phyloP scores from a whole-genome alignment of 2,888 invertebrate species.

The Drosophila pseudotakahashii region DNA sequence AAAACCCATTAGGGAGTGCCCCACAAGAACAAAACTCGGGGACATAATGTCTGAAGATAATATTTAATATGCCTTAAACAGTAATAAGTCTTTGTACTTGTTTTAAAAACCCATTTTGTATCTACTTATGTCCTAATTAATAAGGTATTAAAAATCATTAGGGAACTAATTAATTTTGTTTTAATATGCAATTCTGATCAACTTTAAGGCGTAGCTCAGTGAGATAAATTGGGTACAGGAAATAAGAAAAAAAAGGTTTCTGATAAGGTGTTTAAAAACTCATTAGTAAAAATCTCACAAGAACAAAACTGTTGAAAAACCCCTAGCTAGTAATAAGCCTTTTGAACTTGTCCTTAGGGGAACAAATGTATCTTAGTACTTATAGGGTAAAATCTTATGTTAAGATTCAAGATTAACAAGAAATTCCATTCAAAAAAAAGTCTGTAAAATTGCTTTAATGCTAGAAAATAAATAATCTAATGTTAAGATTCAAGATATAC shows the following conservation, averaged over 20 bases:
- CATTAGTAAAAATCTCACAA: slow-evolving; percentile 4
- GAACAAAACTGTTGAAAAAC: neutral
- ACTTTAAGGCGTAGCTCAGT: slow-evolving; percentile 9
- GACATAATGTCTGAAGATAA: neutral
- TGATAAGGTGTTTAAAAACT: slow-evolving; percentile 8
- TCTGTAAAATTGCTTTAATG: no score
- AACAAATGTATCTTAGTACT: no score
- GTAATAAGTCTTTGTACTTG: neutral
- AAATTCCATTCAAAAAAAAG: no score
- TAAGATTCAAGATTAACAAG: no score
- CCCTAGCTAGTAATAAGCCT: neutral
- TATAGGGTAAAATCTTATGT: no score
- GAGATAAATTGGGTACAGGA: neutral
- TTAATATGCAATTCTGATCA: slow-evolving; percentile 27
- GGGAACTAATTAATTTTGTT: neutral
- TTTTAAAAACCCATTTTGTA: neutral
- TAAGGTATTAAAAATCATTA: neutral
- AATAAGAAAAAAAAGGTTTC: neutral
- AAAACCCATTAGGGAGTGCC: neutral
- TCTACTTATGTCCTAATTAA: neutral
- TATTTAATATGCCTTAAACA: neutral
- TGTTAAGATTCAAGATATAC: no score
- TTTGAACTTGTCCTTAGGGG: neutral
- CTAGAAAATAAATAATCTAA: no score
- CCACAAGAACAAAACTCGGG: neutral